phyloP scores from a whole-genome alignment of 2,888 invertebrate genomes.

The Automeris io region DNA sequence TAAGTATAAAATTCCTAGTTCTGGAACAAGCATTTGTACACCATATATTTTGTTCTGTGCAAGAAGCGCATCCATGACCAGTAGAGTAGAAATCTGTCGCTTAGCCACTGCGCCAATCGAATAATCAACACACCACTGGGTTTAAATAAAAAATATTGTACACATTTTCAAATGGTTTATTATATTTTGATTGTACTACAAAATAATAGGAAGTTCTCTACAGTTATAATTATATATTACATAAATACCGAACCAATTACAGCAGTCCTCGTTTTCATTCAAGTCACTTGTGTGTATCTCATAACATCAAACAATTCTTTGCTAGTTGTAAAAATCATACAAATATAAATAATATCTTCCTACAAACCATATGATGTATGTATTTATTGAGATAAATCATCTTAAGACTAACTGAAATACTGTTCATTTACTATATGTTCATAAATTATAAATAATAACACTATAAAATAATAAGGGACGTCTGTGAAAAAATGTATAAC shows the following conservation, averaged over 20 bases:
- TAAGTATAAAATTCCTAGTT: too few species aligned
- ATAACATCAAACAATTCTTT: conserved; percentile 39
- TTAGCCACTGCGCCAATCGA: too few species aligned
- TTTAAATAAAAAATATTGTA: conserved; percentile 20
- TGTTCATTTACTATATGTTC: conserved; percentile 59
- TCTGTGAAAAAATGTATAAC: conserved; percentile 9
- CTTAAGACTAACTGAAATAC: conserved; percentile 63
- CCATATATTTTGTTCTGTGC: too few species aligned
- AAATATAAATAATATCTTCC: conserved; percentile 27
- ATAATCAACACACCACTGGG: neutral
- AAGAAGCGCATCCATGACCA: too few species aligned
- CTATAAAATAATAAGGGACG: conserved; percentile 34
- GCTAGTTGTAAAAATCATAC: conserved; percentile 23
- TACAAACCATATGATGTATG: too few species aligned
- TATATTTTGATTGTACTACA: conserved; percentile 76
- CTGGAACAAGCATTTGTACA: too few species aligned
- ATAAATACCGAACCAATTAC: conserved; percentile 69
- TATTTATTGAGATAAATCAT: conserved; percentile 24
- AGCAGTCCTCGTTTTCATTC: conserved; percentile 44
- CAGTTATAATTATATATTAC: conserved; percentile 72
- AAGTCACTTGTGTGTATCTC: conserved; percentile 22
- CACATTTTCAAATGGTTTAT: conserved; percentile 69
- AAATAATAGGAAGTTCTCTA: conserved; percentile 77
- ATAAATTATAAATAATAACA: conserved; percentile 27
- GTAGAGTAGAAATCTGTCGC: too few species aligned